Conservation (phyloP, 2,888 invertebrate genomes). For the Drosophila testacea region DNA sequence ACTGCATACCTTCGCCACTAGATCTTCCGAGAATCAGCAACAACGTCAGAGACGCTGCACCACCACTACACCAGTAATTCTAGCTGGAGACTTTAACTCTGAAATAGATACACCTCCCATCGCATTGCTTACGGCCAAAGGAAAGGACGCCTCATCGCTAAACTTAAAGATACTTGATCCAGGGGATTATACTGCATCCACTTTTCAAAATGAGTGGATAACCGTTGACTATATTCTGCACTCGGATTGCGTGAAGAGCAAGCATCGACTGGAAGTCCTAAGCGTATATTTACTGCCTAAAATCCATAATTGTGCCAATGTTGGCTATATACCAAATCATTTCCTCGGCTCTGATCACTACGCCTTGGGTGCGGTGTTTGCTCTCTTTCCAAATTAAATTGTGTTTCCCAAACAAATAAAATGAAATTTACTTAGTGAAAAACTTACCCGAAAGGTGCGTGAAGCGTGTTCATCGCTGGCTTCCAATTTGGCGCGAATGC, state of each 20-base stretch:
- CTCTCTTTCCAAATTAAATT: conserved; percentile 32
- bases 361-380: conserved; percentile 90
- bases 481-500: conserved; percentile 82
- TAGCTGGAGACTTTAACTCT: conserved; percentile 95
- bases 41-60: background rate
- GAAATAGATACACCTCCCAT: conserved; percentile 82
- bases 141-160: background rate
- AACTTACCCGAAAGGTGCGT: conserved; percentile 81
- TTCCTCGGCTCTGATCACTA: conserved; percentile 93
- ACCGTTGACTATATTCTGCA: conserved; percentile 97
- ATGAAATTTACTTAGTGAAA: conserved; percentile 7
- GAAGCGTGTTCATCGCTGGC: conserved; percentile 79
- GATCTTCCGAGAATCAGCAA: conserved; percentile 37
- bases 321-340: conserved; percentile 90
- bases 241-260: conserved; percentile 83
- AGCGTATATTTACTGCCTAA: conserved; percentile 89
- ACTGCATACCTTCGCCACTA: conserved; percentile 90
- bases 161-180: conserved; percentile 58
- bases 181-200: conserved; percentile 86
- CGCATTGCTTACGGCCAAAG: conserved; percentile 11
- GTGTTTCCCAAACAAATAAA: conserved; percentile 2
- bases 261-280: conserved; percentile 83
- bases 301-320: conserved; percentile 86
- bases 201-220: conserved; percentile 91
- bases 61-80: conserved; percentile 89